phyloP scores from a whole-genome alignment of 2,797 vertebrate genomes.

The Manis javanica region DNA sequence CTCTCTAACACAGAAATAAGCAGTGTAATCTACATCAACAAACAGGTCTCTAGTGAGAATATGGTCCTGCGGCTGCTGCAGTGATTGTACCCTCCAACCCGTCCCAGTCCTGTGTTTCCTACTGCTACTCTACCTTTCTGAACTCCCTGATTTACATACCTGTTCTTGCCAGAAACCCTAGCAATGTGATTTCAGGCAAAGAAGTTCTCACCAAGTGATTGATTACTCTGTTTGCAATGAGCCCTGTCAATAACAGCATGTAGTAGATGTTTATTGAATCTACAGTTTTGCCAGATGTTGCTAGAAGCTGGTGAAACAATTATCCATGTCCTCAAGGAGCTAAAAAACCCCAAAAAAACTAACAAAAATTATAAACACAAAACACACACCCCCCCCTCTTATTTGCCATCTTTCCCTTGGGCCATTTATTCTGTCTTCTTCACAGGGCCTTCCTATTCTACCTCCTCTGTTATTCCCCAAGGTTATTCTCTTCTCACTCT shows the following conservation, averaged over 20 bases:
- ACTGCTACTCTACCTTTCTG: neutral
- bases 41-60: neutral
- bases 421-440: neutral
- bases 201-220: neutral
- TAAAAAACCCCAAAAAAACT: neutral
- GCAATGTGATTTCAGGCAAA: neutral
- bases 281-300: neutral
- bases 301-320: neutral
- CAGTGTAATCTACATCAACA: neutral
- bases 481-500: neutral
- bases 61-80: neutral
- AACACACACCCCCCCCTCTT: neutral
- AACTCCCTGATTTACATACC: neutral
- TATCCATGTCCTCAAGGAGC: neutral
- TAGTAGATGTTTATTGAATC: neutral
- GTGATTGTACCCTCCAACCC: neutral
- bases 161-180: neutral
- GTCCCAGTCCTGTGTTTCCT: neutral
- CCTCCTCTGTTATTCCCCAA: neutral
- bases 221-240: neutral
- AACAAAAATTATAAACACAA: neutral
- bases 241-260: neutral
- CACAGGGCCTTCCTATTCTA: neutral
- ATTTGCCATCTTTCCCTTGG: neutral
- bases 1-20: neutral